A percentile compares a stretch with the other conserved stretches of the same genome.
These are phyloP conservation scores for Eolophus roseicapilla DNA, from an alignment of 2,113 vertebrate genomes.

Conservation along the genomic window DNA sequence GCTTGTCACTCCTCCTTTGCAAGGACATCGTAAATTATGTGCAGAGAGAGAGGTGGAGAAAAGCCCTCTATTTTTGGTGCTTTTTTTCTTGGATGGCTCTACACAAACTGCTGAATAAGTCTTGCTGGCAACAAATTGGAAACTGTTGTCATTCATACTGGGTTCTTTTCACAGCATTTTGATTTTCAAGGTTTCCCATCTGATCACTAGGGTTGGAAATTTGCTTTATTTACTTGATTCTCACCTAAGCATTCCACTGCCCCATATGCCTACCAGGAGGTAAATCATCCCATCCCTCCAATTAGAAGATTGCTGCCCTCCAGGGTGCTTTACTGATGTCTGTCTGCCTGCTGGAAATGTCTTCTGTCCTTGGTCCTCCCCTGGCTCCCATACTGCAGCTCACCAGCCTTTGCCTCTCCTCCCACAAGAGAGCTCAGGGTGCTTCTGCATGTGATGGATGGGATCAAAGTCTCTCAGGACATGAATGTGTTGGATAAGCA, in stretches of 20 bases:
- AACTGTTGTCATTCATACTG: neutral
- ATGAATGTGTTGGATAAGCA: neutral
- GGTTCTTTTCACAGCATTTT: neutral
- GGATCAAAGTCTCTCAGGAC: neutral
- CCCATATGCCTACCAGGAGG: neutral
- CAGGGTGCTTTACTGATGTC: neutral
- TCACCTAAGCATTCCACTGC: neutral
- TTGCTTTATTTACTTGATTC: neutral
- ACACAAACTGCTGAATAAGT: constrained; percentile 27
- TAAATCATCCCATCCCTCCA: neutral
- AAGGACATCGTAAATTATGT: neutral
- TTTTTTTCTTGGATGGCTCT: constrained; percentile 31
- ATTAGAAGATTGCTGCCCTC: neutral
- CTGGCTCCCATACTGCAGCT: neutral
- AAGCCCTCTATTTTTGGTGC: constrained; percentile 22
- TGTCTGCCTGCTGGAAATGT: neutral
- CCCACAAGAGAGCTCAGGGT: neutral
- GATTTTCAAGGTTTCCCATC: neutral
- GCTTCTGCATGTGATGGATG: neutral
- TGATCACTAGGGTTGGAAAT: neutral
- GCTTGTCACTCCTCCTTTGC: constrained; percentile 6
- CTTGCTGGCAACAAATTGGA: constrained; percentile 21
- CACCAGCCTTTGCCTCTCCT: neutral
- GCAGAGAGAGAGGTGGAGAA: constrained; percentile 31
- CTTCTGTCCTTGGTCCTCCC: neutral